Percentiles rank a stretch among this genome's conserved stretches.
phyloP scores from a whole-genome alignment of 2,888 invertebrate species.

The Bibio marci region DNA sequence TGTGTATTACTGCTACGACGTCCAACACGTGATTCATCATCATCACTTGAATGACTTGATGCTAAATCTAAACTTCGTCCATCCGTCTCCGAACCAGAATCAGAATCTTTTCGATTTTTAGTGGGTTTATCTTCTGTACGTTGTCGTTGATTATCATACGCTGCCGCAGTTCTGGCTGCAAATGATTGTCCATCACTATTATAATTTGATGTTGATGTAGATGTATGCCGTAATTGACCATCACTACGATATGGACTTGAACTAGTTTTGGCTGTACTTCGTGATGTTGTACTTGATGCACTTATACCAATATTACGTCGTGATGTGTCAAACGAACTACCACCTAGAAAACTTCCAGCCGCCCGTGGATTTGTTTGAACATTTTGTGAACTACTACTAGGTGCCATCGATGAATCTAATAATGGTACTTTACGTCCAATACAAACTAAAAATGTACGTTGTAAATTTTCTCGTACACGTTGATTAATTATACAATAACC shows the following conservation, averaged over 20 bases:
- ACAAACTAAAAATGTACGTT: slow-evolving; percentile 50
- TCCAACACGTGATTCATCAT: slow-evolving; percentile 42
- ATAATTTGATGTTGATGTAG: slow-evolving; percentile 75
- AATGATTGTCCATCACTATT: slow-evolving; percentile 66
- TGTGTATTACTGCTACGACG: slow-evolving; percentile 26
- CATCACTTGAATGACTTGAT: slow-evolving; percentile 90
- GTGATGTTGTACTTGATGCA: slow-evolving; percentile 84
- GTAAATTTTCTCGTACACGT: slow-evolving; percentile 57
- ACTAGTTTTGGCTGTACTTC: slow-evolving; percentile 87
- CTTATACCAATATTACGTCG: slow-evolving; percentile 79
- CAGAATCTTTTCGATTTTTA: slow-evolving; percentile 40
- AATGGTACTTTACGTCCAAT: slow-evolving; percentile 69
- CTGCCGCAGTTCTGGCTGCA: slow-evolving; percentile 28
- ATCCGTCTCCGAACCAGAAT: slow-evolving; percentile 65
- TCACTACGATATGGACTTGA: slow-evolving; percentile 83
- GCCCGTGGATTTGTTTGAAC: slow-evolving; percentile 31
- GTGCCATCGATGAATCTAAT: slow-evolving; percentile 54
- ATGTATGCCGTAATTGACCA: slow-evolving; percentile 65
- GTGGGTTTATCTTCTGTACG: slow-evolving; percentile 14
- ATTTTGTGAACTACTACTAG: slow-evolving; percentile 61
- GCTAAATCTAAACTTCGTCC: slow-evolving; percentile 78
- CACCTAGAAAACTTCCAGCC: slow-evolving; percentile 18
- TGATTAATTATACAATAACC: slow-evolving; percentile 80
- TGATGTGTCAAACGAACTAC: slow-evolving; percentile 34
- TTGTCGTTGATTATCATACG: slow-evolving; percentile 35